These are phyloP conservation scores for Cryptocephalus primarius DNA, from an alignment of 2,888 invertebrate species.

Conservation along the genomic window DNA sequence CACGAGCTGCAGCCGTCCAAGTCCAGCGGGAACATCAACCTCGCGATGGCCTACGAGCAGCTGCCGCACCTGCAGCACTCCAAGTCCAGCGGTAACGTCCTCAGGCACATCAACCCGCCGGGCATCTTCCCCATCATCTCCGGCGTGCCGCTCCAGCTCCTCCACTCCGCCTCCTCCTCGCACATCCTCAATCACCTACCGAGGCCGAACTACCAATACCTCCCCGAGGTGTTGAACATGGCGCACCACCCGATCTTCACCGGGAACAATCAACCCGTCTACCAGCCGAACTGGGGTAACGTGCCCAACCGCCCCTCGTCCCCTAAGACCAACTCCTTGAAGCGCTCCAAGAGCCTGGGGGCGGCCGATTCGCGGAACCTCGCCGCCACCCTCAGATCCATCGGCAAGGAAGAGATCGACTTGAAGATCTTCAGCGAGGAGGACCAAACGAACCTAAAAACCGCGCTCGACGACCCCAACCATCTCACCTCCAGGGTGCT, in stretches of 20 bases:
- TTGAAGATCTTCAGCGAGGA: slow-evolving; percentile 64
- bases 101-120: slow-evolving; percentile 42
- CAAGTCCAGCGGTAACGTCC: slow-evolving; percentile 53
- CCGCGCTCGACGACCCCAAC: slow-evolving; percentile 74
- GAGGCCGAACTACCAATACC: slow-evolving; percentile 43
- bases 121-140: slow-evolving; percentile 26
- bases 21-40: slow-evolving; percentile 31
- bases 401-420: slow-evolving; percentile 60
- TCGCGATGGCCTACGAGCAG: slow-evolving; percentile 25
- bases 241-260: slow-evolving; percentile 37
- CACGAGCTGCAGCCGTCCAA: slow-evolving; percentile 42
- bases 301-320: slow-evolving; percentile 27
- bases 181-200: slow-evolving; percentile 51
- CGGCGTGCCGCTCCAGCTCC: slow-evolving; percentile 31
- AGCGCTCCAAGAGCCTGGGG: slow-evolving; percentile 73
- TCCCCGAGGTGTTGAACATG: slow-evolving; percentile 24
- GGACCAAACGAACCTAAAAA: slow-evolving; percentile 61
- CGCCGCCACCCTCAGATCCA: slow-evolving; percentile 54
- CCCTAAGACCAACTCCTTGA: slow-evolving; percentile 34
- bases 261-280: slow-evolving; percentile 27
- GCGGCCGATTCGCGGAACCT: slow-evolving; percentile 62
- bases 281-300: slow-evolving; percentile 17
- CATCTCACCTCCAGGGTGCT: slow-evolving; percentile 59
- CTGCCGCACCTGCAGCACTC: slow-evolving; percentile 35
- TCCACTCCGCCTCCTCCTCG: slow-evolving; percentile 52